These are phyloP conservation scores for Drosophila peninsularis DNA, from an alignment of 2,888 invertebrate genomes.

Conservation along the genomic window DNA sequence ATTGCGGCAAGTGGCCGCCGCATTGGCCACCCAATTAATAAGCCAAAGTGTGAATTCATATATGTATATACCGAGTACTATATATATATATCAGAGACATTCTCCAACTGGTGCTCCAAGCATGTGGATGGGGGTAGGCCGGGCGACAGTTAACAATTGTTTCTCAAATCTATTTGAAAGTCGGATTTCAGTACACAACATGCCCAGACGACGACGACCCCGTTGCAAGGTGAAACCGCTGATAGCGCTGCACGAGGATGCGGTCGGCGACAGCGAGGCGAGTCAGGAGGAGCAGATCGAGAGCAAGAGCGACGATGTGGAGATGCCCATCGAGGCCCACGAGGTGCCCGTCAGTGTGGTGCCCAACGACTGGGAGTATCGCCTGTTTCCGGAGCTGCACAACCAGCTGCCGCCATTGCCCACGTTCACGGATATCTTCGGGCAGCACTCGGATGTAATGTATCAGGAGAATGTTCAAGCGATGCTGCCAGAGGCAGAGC, in stretches of 20 bases:
- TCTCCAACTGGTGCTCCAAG: neutral
- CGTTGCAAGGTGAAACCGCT: constrained; percentile 58
- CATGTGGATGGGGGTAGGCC: constrained; percentile 22
- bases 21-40: constrained; percentile 67
- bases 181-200: constrained; percentile 45
- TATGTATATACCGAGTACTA: neutral
- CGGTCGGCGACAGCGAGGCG: constrained; percentile 27
- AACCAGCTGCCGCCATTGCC: constrained; percentile 49
- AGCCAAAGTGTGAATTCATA: constrained; percentile 62
- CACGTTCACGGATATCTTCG: constrained; percentile 62
- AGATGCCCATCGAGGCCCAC: neutral
- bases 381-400: constrained; percentile 60
- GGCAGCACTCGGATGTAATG: constrained; percentile 43
- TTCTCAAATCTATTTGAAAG: constrained; percentile 24
- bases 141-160: constrained; percentile 30
- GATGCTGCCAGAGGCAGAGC: neutral
- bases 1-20: constrained; percentile 23
- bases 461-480: constrained; percentile 20
- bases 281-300: constrained; percentile 34
- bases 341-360: neutral
- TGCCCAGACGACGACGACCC: constrained; percentile 67
- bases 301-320: constrained; percentile 31
- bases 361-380: constrained; percentile 48
- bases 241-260: constrained; percentile 25
- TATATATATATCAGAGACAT: constrained; percentile 10